Evolutionary conservation across 2,797 vertebrate species (phyloP).

Genomic region (Otolemur crassicaudatus): DNA sequence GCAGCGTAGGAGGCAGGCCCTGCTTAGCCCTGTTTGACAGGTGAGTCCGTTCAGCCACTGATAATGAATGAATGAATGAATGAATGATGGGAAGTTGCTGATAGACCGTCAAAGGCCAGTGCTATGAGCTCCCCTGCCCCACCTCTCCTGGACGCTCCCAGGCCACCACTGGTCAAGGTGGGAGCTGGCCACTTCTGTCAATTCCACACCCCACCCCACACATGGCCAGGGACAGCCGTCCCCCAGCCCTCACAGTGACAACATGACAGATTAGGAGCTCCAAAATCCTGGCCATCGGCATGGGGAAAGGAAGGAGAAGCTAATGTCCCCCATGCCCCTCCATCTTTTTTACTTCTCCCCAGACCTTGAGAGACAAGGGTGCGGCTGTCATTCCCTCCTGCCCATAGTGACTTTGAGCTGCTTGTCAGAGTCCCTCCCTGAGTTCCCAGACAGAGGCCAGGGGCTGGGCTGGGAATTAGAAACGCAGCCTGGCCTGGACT

Average conservation of each 20-base stretch:
- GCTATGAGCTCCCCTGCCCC: neutral
- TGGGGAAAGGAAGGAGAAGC: constrained; percentile 36
- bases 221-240: rapidly evolving
- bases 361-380: constrained; percentile 55
- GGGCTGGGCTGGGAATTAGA: no score
- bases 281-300: rapidly evolving
- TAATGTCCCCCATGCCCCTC: neutral
- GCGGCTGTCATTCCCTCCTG: neutral
- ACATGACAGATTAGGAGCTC: neutral
- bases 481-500: no score
- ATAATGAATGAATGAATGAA: neutral
- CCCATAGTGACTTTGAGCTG: neutral
- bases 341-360: constrained; percentile 61
- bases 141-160: rapidly evolving
- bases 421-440: neutral
- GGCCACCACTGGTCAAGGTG: neutral
- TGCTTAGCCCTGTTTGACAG: no score
- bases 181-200: neutral
- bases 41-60: rapidly evolving
- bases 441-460: rapidly evolving
- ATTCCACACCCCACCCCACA: rapidly evolving
- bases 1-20: rapidly evolving
- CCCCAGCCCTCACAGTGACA: neutral
- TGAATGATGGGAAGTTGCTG: neutral
- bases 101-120: neutral